A percentile compares a stretch with the other conserved stretches of the same genome.
Evolutionary conservation across 2,888 invertebrate species (phyloP).

Genomic region (Altica lythri): DNA sequence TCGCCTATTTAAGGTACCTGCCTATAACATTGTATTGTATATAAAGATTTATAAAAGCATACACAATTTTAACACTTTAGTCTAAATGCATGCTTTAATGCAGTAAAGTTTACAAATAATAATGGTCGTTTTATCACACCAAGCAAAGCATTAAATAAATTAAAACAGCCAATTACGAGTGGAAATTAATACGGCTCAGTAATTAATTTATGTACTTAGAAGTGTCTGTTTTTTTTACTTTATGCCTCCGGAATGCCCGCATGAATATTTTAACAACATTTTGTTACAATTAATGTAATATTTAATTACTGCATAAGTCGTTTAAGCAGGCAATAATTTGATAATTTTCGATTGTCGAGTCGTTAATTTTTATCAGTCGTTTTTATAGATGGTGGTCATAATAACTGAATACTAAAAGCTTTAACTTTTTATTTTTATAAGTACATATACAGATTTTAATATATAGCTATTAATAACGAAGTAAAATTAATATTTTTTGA

Average conservation of each 20-base stretch:
- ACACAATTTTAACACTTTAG: no score
- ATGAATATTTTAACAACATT: constrained; percentile 25
- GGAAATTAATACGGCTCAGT: constrained; percentile 22
- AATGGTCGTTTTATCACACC: constrained; percentile 14
- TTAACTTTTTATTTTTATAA: no score
- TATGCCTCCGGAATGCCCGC: constrained; percentile 18
- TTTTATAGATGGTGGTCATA: constrained; percentile 13
- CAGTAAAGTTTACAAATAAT: no score
- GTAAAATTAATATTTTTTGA: no score
- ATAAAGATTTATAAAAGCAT: no score
- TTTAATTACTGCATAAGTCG: constrained; percentile 26
- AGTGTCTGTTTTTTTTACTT: constrained; percentile 14
- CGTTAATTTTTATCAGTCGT: constrained; percentile 14
- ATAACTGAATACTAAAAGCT: no score
- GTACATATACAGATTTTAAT: no score
- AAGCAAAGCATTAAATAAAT: constrained; percentile 13
- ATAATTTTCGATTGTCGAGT: constrained; percentile 24
- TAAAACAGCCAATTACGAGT: constrained; percentile 17
- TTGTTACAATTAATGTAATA: constrained; percentile 27
- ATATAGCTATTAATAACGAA: no score
- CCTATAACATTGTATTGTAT: no score
- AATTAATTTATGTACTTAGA: constrained; percentile 28
- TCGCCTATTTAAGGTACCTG: no score
- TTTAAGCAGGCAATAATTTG: constrained; percentile 28
- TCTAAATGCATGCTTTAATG: no score